phyloP scores from a whole-genome alignment of 1,140 invertebrate species.

The Drosophila tropicalis region DNA sequence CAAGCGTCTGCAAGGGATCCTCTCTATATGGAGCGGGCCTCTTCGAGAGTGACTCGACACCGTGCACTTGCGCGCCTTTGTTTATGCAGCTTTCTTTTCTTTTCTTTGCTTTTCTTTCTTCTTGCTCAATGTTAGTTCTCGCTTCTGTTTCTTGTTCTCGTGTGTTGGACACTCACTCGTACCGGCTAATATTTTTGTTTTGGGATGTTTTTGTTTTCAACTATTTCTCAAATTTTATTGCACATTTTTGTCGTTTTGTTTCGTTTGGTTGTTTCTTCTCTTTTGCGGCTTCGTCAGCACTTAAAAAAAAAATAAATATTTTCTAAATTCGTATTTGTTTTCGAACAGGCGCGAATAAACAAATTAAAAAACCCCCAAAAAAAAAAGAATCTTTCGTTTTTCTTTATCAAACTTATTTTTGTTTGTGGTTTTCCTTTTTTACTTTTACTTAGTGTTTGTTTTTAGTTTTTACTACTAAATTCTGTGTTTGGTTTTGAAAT shows the following conservation, averaged over 20 bases:
- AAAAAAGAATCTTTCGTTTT: neutral
- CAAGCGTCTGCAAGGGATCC: neutral
- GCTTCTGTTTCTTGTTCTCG: neutral
- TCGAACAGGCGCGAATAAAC: neutral
- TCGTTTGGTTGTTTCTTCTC: neutral
- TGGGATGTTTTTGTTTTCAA: neutral
- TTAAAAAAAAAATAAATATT: constrained; percentile 9
- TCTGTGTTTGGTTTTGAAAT: constrained; percentile 4
- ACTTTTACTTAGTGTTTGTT: constrained; percentile 2
- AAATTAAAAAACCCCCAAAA: neutral
- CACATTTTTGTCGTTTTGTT: constrained; percentile 15
- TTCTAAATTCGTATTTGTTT: constrained; percentile 12
- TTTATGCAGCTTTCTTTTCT: neutral
- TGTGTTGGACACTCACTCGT: constrained; percentile 7
- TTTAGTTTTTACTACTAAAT: constrained; percentile 5
- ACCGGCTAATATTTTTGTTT: constrained; percentile 5
- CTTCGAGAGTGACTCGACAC: neutral
- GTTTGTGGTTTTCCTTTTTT: constrained; percentile 5
- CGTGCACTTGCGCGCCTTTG: constrained; percentile 9
- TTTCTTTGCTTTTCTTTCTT: neutral
- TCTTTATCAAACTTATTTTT: constrained; percentile 12
- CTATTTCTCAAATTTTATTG: constrained; percentile 4
- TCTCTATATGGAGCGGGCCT: neutral
- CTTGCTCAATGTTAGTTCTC: neutral
- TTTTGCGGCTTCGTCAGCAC: constrained; percentile 19